Percentiles rank a stretch among this genome's conserved stretches.
Evolutionary conservation across 1,140 invertebrate genomes (phyloP).

Genomic region (Maconellicoccus hirsutus): DNA sequence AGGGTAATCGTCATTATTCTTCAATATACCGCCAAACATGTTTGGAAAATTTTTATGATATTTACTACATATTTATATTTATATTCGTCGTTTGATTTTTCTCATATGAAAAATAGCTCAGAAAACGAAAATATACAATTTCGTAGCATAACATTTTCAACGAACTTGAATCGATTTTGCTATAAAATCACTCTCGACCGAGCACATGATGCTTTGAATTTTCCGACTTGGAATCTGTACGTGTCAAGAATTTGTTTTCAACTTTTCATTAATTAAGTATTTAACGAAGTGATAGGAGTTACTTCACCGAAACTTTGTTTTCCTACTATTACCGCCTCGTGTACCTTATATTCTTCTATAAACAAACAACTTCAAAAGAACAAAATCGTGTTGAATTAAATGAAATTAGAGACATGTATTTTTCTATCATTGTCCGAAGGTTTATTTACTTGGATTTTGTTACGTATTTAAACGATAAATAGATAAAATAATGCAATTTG

Average conservation of each 20-base stretch:
- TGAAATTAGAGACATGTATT: slow-evolving; percentile 4
- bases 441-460: no score
- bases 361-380: slow-evolving; percentile 9
- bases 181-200: not conserved
- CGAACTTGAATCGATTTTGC: not conserved
- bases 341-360: not conserved
- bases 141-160: no score
- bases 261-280: slow-evolving; percentile 10
- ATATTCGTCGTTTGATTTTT: no score
- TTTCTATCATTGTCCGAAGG: not conserved
- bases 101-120: no score
- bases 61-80: no score
- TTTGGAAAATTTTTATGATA: no score
- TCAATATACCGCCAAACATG: no score
- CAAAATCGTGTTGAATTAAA: not conserved
- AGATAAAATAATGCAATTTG: no score
- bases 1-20: no score
- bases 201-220: not conserved
- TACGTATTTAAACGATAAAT: no score
- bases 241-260: slow-evolving; percentile 9
- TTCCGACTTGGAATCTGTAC: not conserved
- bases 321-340: not conserved
- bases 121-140: no score
- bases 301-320: not conserved
- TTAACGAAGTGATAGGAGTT: slow-evolving; percentile 4